Evolutionary conservation across 2,797 vertebrate genomes (phyloP), one percentile per base, ranked within the genome.

Genomic region (Lepilemur septentrionalis): DNA sequence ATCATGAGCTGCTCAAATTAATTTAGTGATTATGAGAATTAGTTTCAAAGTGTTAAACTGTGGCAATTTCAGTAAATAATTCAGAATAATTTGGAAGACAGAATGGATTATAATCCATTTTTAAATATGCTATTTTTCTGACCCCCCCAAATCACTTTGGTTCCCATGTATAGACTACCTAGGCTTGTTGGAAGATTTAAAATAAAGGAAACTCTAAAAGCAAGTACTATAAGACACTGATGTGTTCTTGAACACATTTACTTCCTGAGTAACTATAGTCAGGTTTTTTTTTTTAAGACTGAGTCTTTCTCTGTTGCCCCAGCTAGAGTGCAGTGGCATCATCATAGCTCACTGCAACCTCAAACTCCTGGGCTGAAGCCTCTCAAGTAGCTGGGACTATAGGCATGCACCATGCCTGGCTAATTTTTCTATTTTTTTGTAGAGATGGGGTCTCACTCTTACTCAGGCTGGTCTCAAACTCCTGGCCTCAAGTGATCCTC

Each of bases 61-160:
- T 70, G 50, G 6, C 30, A 73, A 38, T 85, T 89, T 94, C n/a
- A 82, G 73, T 89, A 89, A 96, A 57, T 75, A 89, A 73, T 78
- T 82, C 59, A 91, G 48, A 63, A 93, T 14, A 14, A 76, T 84
- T 85, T 93, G 43, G 73, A 91, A 94, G 69, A 79, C 48, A 91
- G 57, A 91, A 79, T 65, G 48, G 22, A 55, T 57, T 89, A 80
- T 75, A 82, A 73, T 76, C 35, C n/a, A 43, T 41, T 76, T 93
- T 89, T 88, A 30, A 94, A 38, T 59, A 63, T 72, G 25, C 12
- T 0, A 11, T 50, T 92, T 94, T 95, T 83, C 15, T 93, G 48
- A 78, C 38, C 15, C 10, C 20, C 22, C 20, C n/a, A 69, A 41
- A 32, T 32, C 4, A 55, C 14, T 88, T 30, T 90, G 63, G n/a